Evolutionary conservation across 1,140 invertebrate species (phyloP).

Genomic region (Spodoptera litura): DNA sequence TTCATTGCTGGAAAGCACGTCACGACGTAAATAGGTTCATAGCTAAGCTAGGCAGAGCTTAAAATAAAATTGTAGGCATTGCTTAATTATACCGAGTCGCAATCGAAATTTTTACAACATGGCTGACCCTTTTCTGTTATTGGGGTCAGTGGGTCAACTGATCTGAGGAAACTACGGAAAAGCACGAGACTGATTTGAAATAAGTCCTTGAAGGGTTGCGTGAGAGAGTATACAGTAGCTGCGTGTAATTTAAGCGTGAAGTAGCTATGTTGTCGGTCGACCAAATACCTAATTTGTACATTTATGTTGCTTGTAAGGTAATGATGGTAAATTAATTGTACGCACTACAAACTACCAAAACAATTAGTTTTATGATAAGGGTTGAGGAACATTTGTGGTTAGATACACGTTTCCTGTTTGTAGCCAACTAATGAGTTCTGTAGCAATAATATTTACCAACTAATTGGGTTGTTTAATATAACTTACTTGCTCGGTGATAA

Average conservation of each 20-base stretch:
- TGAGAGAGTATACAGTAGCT: conserved; percentile 39
- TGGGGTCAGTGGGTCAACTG: conserved; percentile 71
- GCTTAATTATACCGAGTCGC: conserved; percentile 17
- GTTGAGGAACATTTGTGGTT: conserved; percentile 15
- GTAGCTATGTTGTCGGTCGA: not conserved
- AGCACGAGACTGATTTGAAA: conserved; percentile 56
- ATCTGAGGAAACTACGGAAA: conserved; percentile 57
- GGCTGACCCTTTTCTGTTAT: conserved; percentile 47
- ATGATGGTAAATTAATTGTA: not conserved
- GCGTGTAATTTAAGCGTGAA: conserved; percentile 43
- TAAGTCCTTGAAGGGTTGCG: conserved; percentile 50
- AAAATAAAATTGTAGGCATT: conserved; percentile 34
- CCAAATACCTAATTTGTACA: not conserved
- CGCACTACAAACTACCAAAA: conserved; percentile 8
- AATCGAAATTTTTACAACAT: conserved; percentile 45
- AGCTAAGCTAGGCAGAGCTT: conserved; percentile 5
- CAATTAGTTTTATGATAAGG: conserved; percentile 14
- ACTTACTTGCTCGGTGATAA: not conserved
- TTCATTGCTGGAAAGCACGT: conserved; percentile 33
- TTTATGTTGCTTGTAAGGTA: conserved; percentile 7
- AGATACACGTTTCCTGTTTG: conserved; percentile 24
- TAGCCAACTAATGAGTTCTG: not conserved
- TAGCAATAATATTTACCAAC: not conserved
- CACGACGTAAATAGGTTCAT: conserved; percentile 22
- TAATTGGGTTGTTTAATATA: conserved; percentile 10